Evolutionary conservation across 2,888 invertebrate genomes (phyloP), one percentile per base, ranked within the genome.

Genomic region (Andrena minutula): DNA sequence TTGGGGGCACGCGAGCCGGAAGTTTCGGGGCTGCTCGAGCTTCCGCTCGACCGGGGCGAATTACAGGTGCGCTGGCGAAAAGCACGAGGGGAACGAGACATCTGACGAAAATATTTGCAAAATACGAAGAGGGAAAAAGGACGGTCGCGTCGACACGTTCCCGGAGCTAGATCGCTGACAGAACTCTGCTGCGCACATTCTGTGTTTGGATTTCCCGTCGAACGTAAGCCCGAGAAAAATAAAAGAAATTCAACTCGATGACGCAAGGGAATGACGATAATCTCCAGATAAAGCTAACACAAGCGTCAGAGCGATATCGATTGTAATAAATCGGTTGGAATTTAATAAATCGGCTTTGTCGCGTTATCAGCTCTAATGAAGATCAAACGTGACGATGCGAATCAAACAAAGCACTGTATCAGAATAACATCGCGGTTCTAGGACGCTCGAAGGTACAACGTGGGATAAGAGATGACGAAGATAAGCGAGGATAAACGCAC

Each of bases 1-100:
- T 41, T 60, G 60, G 28, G 35, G 64, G n/a, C 79, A 70, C 79
- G 79, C 77, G 75, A 75, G 28, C 77, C 63, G 77, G 69, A 79
- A 77, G 77, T 79, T 77, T 77, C 49, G 69, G 47, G 58, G 47
- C 6, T 12, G 56, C 47, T 56, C 30, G 30, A 66, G 49, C 49
- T 66, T 66, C 51, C 68, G 69, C 58, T 41, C 41, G 41, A 32
- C n/a, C 35, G 41, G 2, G 12, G 58, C 47, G 75, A 53, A 78
- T 78, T 78, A 66, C 75, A 75, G 60, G 65, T 61, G 58, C 35
- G 26, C 58, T 23, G 35, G 64, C 68, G 69, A 69, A 64, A 65
- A 8, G 65, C 12, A 23, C 53, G 26, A 49, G 10, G 53, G 28
- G n/a, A 26, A 26, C 60, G 56, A 10, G 49, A 51, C 32, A 28